These are phyloP conservation scores for Papilio xuthus DNA, from an alignment of 1,140 invertebrate species.

Conservation along the genomic window DNA sequence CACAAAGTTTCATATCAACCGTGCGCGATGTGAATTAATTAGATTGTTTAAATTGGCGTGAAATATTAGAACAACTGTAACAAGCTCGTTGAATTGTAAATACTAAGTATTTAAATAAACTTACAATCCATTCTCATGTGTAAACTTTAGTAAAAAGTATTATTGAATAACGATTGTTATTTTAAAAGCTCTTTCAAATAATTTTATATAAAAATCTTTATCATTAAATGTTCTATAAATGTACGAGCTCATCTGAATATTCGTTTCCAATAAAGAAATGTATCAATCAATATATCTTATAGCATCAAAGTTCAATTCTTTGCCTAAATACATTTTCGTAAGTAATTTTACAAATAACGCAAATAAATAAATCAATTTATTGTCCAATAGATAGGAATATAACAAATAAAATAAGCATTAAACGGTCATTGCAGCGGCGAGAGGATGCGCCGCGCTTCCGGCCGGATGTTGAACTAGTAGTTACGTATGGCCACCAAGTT, in stretches of 20 bases:
- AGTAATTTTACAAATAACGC: background rate
- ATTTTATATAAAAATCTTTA: no score
- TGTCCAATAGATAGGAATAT: background rate
- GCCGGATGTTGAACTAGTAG: slow-evolving; percentile 5
- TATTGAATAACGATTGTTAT: background rate
- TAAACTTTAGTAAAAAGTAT: background rate
- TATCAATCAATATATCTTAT: no score
- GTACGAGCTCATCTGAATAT: no score
- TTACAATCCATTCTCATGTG: background rate
- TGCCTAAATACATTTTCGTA: no score
- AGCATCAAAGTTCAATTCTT: no score
- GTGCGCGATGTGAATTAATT: slow-evolving; percentile 7
- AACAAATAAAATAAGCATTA: slow-evolving; percentile 18
- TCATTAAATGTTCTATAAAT: no score
- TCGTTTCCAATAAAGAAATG: no score
- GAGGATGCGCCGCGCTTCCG: slow-evolving; percentile 12
- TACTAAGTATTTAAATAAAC: background rate
- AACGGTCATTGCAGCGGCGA: background rate
- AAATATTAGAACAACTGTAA: background rate
- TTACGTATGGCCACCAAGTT: background rate
- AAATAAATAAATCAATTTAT: background rate
- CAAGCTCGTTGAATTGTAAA: background rate
- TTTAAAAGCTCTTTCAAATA: background rate
- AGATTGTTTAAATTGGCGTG: background rate
- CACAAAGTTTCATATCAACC: slow-evolving; percentile 8